Percentiles rank a stretch among this genome's conserved stretches.
These are phyloP conservation scores for Thymelicus acteon DNA, from an alignment of 2,888 invertebrate genomes.

Conservation along the genomic window DNA sequence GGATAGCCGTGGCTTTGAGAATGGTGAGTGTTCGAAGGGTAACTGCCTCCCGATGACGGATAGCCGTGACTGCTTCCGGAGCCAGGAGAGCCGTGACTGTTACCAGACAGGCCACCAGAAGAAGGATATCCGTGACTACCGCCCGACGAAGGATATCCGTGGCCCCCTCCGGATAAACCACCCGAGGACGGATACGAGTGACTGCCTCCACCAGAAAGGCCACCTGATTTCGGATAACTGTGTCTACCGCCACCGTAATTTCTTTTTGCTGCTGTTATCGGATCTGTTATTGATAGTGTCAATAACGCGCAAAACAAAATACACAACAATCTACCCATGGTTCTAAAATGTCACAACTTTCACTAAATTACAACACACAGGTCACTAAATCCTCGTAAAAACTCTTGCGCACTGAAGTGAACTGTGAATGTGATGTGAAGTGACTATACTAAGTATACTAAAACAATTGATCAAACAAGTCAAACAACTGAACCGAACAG, in stretches of 20 bases:
- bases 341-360: constrained; percentile 38
- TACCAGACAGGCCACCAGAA: constrained; percentile 46
- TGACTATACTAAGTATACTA: background rate
- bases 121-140: constrained; percentile 51
- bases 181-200: constrained; percentile 43
- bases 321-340: constrained; percentile 49
- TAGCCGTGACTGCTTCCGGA: constrained; percentile 48
- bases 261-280: constrained; percentile 48
- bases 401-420: constrained; percentile 48
- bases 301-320: constrained; percentile 59
- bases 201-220: constrained; percentile 53
- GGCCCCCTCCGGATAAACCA: constrained; percentile 41
- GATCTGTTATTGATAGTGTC: constrained; percentile 53
- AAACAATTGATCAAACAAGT: background rate
- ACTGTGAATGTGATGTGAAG: background rate
- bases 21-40: constrained; percentile 44
- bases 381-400: constrained; percentile 15
- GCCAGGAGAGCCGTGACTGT: constrained; percentile 51
- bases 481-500: background rate
- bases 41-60: constrained; percentile 47
- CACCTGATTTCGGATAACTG: constrained; percentile 58
- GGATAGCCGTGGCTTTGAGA: constrained; percentile 48
- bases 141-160: constrained; percentile 44
- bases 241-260: constrained; percentile 50
- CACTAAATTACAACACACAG: constrained; percentile 22